Conservation (phyloP, 2,888 invertebrate species). For the Parasteatoda lunata region DNA sequence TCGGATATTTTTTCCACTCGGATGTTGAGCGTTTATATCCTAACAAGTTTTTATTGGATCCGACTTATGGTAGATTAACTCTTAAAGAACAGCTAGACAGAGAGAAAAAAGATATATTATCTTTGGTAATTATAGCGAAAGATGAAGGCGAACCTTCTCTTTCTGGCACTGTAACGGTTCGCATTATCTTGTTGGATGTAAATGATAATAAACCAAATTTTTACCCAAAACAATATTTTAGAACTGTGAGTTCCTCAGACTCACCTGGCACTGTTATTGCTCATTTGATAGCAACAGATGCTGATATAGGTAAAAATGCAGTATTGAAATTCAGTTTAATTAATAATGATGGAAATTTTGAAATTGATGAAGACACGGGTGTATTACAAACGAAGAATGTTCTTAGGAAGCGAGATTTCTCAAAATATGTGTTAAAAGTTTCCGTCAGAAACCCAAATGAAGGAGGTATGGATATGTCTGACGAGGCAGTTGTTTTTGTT, state of each 20-base stretch:
- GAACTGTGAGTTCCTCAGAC: constrained; percentile 77
- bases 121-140: constrained; percentile 88
- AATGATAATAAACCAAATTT: constrained; percentile 95
- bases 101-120: constrained; percentile 84
- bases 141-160: constrained; percentile 89
- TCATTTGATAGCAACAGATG: constrained; percentile 87
- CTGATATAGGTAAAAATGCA: constrained; percentile 91
- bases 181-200: constrained; percentile 86
- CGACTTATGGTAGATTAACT: constrained; percentile 88
- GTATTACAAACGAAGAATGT: constrained; percentile 82
- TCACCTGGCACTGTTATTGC: constrained; percentile 79
- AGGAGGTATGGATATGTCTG: constrained; percentile 78
- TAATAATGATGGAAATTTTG: constrained; percentile 84
- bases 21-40: constrained; percentile 86
- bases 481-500: constrained; percentile 82
- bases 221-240: constrained; percentile 90
- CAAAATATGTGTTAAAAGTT: constrained; percentile 83
- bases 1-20: constrained; percentile 86
- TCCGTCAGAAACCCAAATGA: constrained; percentile 89
- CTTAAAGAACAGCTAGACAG: constrained; percentile 86
- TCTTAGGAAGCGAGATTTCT: constrained; percentile 79
- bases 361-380: constrained; percentile 85
- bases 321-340: constrained; percentile 79
- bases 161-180: constrained; percentile 91
- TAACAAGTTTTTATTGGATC: constrained; percentile 82